Base-by-base conservation (phyloP, 2,888 invertebrate genomes). In the Heteromyza rotundicornis region DNA sequence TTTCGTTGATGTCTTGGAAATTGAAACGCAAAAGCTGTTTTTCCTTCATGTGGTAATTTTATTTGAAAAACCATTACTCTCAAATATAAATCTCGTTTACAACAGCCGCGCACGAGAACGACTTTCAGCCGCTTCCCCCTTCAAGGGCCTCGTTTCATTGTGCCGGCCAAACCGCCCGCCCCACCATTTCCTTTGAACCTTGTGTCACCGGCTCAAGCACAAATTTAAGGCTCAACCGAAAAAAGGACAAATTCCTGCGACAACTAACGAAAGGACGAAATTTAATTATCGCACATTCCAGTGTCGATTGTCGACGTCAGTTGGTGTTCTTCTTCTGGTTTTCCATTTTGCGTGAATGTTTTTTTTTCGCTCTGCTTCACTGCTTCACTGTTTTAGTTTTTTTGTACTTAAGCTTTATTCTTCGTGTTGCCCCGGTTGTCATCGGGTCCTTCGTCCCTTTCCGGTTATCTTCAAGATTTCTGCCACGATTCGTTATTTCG, bases 31-130 rank as follows among this genome's bases (percentile, higher is more conserved):
- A 40, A 40, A 40, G 40, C 40, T 40, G 40, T 40, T 40, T 40
- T 40, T n/a, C 40, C 16, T 40, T n/a, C 40, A 7, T 40, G 40
- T n/a, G 40, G 40, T 40, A 40, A 40, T 40, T 40, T n/a, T 40
- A 40, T 40, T 40, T 10, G 40, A 40, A 40, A 40, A n/a, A n/a
- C 40, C 40, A 40, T 40, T 40, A 40, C 40, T 40, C 7, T 47
- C 20, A 47, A 40, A 47, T 47, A 47, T 47, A 47, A 47, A 47
- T 47, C 47, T 47, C 47, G 47, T 47, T 47, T 47, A 47, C 47
- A 47, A 20, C 47, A 47, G 47, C 47, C 17, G 47, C 19, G n/a
- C n/a, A n/a, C n/a, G n/a, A n/a, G n/a, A n/a, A n/a, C n/a, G n/a
- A n/a, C n/a, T n/a, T n/a, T n/a, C n/a, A n/a, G n/a, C n/a, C n/a